Evolutionary conservation across 2,888 invertebrate genomes (phyloP).

Genomic region (Idaea aversata): DNA sequence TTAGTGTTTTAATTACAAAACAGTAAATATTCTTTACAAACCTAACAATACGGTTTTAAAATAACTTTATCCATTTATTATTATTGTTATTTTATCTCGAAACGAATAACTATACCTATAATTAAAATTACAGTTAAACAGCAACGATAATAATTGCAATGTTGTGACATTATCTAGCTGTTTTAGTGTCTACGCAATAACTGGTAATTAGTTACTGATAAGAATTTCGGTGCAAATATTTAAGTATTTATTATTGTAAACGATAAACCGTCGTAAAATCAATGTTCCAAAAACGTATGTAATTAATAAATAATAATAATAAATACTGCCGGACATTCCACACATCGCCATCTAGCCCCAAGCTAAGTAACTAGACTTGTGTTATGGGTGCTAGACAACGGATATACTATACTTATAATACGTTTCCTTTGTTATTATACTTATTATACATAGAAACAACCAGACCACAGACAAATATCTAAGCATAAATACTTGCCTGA

Average conservation of each 20-base stretch:
- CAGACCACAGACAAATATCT: too few species aligned
- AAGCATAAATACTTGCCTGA: too few species aligned
- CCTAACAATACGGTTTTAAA: not conserved
- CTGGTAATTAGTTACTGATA: conserved; percentile 3
- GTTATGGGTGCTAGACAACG: too few species aligned
- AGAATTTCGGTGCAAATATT: conserved; percentile 1
- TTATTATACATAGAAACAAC: too few species aligned
- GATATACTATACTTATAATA: too few species aligned
- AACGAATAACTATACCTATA: not conserved
- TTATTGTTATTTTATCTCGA: not conserved
- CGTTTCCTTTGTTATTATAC: too few species aligned
- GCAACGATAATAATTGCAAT: not conserved
- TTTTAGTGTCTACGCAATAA: conserved; percentile 1
- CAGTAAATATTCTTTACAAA: too few species aligned
- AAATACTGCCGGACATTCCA: too few species aligned
- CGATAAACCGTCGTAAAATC: not conserved
- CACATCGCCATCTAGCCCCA: too few species aligned
- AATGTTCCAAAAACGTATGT: not conserved
- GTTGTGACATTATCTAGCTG: not conserved
- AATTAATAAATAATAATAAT: too few species aligned
- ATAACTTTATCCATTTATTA: not conserved
- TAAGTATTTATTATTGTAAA: not conserved
- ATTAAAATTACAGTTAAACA: not conserved
- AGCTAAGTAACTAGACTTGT: too few species aligned
- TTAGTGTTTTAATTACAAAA: too few species aligned